Conservation (phyloP, 1,140 invertebrate species). For the Drosophila bocki region DNA sequence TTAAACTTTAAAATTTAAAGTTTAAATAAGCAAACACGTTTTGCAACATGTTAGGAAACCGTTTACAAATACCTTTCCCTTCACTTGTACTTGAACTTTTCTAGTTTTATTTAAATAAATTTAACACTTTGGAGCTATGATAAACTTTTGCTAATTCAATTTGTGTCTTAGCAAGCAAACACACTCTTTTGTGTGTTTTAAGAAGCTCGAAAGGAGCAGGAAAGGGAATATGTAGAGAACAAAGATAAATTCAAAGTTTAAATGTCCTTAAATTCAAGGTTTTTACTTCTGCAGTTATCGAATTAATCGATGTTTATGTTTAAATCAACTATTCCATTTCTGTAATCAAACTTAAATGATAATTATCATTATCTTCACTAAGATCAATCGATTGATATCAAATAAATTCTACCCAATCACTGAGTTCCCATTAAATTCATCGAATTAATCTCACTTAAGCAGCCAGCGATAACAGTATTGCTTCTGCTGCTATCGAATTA, state of each 20-base stretch:
- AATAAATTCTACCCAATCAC: background rate
- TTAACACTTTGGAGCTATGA: slow-evolving; percentile 16
- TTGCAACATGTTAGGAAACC: background rate
- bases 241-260: too few species aligned
- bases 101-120: background rate
- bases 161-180: background rate
- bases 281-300: too few species aligned
- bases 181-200: background rate
- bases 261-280: too few species aligned
- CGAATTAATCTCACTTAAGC: background rate
- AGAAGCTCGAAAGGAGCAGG: background rate
- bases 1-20: background rate
- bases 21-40: background rate
- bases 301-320: too few species aligned
- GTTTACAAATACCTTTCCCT: background rate
- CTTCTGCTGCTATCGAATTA: background rate
- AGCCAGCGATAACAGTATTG: background rate
- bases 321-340: too few species aligned
- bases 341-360: background rate
- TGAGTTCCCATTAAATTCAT: background rate
- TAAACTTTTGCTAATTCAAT: slow-evolving; percentile 39
- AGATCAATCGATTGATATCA: background rate
- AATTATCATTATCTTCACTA: background rate
- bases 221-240: background rate
- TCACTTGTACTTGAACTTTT: slow-evolving; percentile 2